Base-by-base conservation (phyloP, 2,888 invertebrate genomes). In the Andrena dorsata region DNA sequence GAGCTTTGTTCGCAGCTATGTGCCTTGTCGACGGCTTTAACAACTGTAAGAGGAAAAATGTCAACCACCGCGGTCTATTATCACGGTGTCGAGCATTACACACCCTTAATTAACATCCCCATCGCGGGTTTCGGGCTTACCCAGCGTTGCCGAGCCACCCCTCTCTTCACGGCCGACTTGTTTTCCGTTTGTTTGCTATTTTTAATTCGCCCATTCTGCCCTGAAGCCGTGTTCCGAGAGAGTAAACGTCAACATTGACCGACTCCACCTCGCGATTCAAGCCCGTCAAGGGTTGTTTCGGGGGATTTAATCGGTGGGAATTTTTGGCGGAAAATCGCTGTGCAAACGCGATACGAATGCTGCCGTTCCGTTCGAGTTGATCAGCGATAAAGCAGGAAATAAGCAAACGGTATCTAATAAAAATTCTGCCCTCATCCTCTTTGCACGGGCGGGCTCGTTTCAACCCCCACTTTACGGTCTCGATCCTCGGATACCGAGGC, bases 31-130 rank as follows among this genome's bases (percentile, higher is more conserved):
- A 71, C 70, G 70, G 58, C 30, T 26, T 49, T 60, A 71, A 61
- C 70, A 47, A 41, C 47, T 41, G 60, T 47, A 71, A 71, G 60
- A 71, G 70, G 70, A 71, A 61, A 71, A 71, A 71, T 71, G 70
- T 60, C 70, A 71, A 71, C 70, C 28, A 30, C 16, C 41, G 58
- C n/a, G 13, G 70, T 23, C 70, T 71, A 71, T 60, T 71, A 71
- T 71, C 70, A 47, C 70, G 30, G 70, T 47, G n/a, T 20, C 60
- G 47, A 60, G 60, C 47, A 47, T 49, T 60, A 58, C 58, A 58
- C 69, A 30, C 60, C 60, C 60, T 61, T 71, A 71, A 71, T 71
- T 71, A 71, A 61, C 70, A 71, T 71, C 60, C 60, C 70, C 70
- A 47, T 47, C 60, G 70, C 60, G 70, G 20, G 20, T 70, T 58